Evolutionary conservation across 2,797 vertebrate genomes (phyloP), one percentile per base, ranked within the genome.

Genomic region (Erpetoichthys calabaricus): DNA sequence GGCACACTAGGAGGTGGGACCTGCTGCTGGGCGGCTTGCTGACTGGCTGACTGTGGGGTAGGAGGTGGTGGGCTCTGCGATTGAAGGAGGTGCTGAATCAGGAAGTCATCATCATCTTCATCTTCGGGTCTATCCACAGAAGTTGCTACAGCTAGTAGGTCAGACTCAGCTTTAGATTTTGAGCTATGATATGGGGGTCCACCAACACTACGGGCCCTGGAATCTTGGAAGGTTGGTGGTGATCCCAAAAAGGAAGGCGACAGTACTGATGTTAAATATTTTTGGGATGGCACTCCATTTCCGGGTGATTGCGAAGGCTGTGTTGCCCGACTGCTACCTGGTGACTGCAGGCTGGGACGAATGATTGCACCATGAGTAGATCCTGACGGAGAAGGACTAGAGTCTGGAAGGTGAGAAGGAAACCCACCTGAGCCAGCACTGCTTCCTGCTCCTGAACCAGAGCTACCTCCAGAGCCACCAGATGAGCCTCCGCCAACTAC

Each of bases 81-180:
- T 73, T 97, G 91, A 53, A 97, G 77, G 45, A 97, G 80, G 57
- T 97, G 93, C 64, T 95, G 92, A 53, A 97, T 97, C 58, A 97
- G 77, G 64, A 97, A 97, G 60, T 97, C 93, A 2, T 83, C 82
- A 0, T 84, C 82, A 47, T 83, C 70, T 0, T 49, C 47, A 7
- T 49, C 47, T 49, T 87, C 82, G 44, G 80, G 84, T 47, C 46
- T 47, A 56, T 84, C 79, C 55, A 81, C 79, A 65, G 81, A 71
- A 65, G 85, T 81, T 6, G 79, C 72, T 55, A 71, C 72, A 51
- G 86, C 84, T 57, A 68, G 73, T 71, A 94, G 83, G 61, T 88
- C 89, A 4, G 85, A 68, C 3, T 93, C 89, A 0, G 83, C 73
- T 57, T 87, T 91, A 1, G 73, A 57, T 69, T 89, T 44, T 56